Evolutionary conservation across 2,888 invertebrate genomes (phyloP), one percentile per base, ranked within the genome.

Genomic region (Brenthis hecate): DNA sequence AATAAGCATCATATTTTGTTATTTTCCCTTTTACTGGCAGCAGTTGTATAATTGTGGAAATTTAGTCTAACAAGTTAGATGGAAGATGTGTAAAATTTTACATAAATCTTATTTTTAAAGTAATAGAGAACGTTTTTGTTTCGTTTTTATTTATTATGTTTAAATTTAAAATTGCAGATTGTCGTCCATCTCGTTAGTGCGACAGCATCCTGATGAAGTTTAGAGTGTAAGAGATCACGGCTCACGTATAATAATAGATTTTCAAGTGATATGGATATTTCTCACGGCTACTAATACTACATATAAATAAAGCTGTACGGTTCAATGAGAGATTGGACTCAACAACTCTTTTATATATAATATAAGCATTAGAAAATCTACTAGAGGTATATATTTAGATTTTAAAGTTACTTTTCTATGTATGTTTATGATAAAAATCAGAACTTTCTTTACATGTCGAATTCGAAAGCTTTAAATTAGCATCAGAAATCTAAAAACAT

Each of bases 131-230:
- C n/a, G 61, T 32, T 66, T 73, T 72, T 13, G 56, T n/a, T 63
- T 66, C 65, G 1, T 14, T 50, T 11, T 8, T 11, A 14, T 56
- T 50, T 50, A 4, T 56, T 47, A 43, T 56, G 19, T 57, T 51
- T 65, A 43, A 32, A 16, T 43, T 50, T 69, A 61, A 54, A 47
- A 64, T 68, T 60, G 57, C 55, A 68, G 65, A 75, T 72, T 67
- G 68, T 11, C 74, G 77, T 72, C 72, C 66, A 69, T 79, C 83
- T 87, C 82, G 87, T 87, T 87, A 87, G 86, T 80, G 69, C 66
- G 69, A 83, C 81, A 83, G 79, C 72, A 78, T 78, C 76, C 79
- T 75, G 73, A 73, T 73, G 73, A 72, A 75, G 74, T 79, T 80
- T 76, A 82, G 75, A 75, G 78, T 78, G 78, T 77, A 69, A 60